Percentiles rank a stretch among this genome's conserved stretches.
Conservation (phyloP, 2,113 vertebrate genomes). For the Calyptomena viridis region DNA sequence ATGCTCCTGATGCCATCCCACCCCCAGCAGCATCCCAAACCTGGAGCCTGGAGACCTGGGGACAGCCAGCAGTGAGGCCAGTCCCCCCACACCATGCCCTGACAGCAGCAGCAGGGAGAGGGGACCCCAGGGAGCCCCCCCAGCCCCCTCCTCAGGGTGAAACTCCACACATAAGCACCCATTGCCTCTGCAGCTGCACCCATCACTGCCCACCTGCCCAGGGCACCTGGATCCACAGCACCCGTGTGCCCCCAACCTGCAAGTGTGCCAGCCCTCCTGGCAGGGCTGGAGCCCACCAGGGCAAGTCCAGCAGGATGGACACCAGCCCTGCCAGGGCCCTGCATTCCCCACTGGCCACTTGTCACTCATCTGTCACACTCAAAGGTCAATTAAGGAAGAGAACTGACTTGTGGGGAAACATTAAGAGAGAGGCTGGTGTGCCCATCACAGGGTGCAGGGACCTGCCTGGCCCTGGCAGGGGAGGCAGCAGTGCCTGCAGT, state of each 20-base stretch:
- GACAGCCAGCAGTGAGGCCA: neutral
- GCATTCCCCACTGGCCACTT: neutral
- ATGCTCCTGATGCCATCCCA: accelerated
- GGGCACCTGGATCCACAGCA: accelerated
- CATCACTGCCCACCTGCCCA: neutral
- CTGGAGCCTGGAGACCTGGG: accelerated
- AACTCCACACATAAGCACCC: neutral
- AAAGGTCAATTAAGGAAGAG: neutral
- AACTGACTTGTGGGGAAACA: neutral
- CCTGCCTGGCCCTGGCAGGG: neutral
- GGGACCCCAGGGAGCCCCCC: neutral
- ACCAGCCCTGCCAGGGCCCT: too few species aligned
- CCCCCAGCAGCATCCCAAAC: too few species aligned
- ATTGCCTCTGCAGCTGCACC: accelerated
- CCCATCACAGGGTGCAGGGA: neutral
- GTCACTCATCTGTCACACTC: neutral
- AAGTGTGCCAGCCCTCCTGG: neutral
- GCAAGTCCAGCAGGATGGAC: neutral
- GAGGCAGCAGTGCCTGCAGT: neutral
- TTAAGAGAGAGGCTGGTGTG: neutral
- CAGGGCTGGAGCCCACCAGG: neutral
- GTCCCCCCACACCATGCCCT: accelerated
- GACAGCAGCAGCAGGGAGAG: too few species aligned
- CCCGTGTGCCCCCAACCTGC: accelerated
- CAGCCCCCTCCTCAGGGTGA: neutral